Evolutionary conservation across 2,113 vertebrate species (phyloP), one percentile per base, ranked within the genome.

Genomic region (Ctenomys sociabilis): DNA sequence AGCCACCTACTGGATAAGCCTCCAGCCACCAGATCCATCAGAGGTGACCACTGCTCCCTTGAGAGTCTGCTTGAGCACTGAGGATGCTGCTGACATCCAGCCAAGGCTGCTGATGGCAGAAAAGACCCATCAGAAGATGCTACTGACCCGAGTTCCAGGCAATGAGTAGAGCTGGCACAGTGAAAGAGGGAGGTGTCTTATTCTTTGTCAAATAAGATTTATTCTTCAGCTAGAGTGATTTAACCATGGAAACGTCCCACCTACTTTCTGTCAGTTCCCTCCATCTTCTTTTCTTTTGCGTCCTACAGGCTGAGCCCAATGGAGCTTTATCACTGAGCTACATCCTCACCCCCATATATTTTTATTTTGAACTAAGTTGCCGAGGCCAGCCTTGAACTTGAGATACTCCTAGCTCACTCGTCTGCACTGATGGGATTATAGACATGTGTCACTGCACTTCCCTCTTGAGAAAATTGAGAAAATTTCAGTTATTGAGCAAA

Each of bases 171-270:
- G 9, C 52, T 66, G 19, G 5, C 21, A 37, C 37, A 8, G 1
- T 59, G 19, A 84, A 91, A 52, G 37, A 90, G 37, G 10, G 30
- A 87, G 13, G 43, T 7, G 21, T 73, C 85, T 84, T 57, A 22
- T 75, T 83, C 63, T 43, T 80, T 16, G 43, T 49, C 26, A 94
- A 96, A 93, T 37, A 89, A 91, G 7, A 35, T 37, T 86, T 96
- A 66, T 89, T 91, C 59, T 88, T 88, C 28, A 77, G 49, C 14
- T 77, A 45, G 13, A 90, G 75, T 88, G 19, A 70, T 52, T 95
- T 40, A 94, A 43, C 64, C 52, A 37, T n/a, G 52, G 95, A 86
- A 22, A 83, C 78, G 64, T 30, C 32, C 22, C 61, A 1, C 57
- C 70, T 80, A 61, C 63, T 75, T 87, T 52, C 77, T 88, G 14